These are phyloP conservation scores for Pelmatolapia mariae DNA, from an alignment of 2,113 vertebrate species.

Conservation along the genomic window DNA sequence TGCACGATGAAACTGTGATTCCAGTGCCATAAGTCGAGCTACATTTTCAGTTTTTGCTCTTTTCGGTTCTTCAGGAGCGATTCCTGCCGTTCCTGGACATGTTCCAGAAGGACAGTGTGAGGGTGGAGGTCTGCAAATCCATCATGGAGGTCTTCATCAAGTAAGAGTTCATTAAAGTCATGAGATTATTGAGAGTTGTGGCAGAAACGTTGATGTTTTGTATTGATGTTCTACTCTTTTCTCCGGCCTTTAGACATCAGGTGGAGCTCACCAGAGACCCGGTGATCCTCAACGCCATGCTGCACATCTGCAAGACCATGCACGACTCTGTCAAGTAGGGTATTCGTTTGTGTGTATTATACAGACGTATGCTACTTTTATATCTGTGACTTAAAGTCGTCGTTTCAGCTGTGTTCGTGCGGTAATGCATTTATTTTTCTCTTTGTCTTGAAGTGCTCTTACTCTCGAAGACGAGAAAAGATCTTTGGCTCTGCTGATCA, in stretches of 20 bases:
- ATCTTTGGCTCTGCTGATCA: slow-evolving; percentile 84
- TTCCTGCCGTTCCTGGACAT: slow-evolving; percentile 97
- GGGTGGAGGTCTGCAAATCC: slow-evolving; percentile 92
- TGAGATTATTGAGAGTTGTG: neutral
- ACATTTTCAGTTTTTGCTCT: too few relatives aligned
- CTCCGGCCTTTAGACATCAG: slow-evolving; percentile 77
- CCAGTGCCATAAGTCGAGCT: neutral
- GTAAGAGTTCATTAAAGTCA: slow-evolving; percentile 63
- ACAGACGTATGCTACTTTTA: neutral
- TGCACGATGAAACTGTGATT: too few relatives aligned
- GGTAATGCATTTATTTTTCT: fast-evolving
- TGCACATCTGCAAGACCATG: slow-evolving; percentile 97
- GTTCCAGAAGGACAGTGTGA: slow-evolving; percentile 96
- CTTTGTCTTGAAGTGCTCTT: slow-evolving; percentile 75
- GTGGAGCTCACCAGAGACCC: slow-evolving; percentile 91
- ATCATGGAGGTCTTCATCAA: slow-evolving; percentile 98
- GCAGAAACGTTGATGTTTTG: neutral
- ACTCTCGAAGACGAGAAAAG: slow-evolving; percentile 95
- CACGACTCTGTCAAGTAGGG: slow-evolving; percentile 98
- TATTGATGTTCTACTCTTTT: neutral
- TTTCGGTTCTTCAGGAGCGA: slow-evolving; percentile 78
- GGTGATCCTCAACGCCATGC: slow-evolving; percentile 92
- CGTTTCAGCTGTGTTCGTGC: neutral
- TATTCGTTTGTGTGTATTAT: neutral
- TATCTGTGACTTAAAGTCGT: neutral